Percentiles rank a stretch among this genome's conserved stretches.
phyloP scores from a whole-genome alignment of 2,888 invertebrate species.

The Macrophya alboannulata region DNA sequence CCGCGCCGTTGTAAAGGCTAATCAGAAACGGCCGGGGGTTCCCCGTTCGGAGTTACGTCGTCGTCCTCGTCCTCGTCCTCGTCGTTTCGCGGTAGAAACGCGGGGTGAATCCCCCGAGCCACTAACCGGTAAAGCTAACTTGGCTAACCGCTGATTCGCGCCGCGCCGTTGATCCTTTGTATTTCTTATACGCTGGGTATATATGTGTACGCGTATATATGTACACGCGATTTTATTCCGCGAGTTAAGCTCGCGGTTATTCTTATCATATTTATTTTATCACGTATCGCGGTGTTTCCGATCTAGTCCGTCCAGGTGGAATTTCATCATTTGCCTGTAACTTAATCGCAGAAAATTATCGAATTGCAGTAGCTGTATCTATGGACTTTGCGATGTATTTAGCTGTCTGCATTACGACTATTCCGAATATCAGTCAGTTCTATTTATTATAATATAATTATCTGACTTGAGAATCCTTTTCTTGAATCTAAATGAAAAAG shows the following conservation, averaged over 20 bases:
- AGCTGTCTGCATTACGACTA: too few species aligned
- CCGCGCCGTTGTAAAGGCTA: constrained; percentile 41
- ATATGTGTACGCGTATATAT: too few species aligned
- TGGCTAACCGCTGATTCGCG: constrained; percentile 22
- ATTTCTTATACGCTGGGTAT: constrained; percentile 3
- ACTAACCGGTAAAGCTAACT: constrained; percentile 35
- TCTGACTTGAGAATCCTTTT: background rate
- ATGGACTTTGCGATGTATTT: too few species aligned
- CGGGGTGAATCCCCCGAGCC: constrained; percentile 18
- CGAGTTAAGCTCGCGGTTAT: too few species aligned
- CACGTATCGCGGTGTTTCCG: background rate
- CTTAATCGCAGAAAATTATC: too few species aligned
- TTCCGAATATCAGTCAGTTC: too few species aligned
- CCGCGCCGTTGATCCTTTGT: constrained; percentile 1
- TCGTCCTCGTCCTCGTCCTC: background rate
- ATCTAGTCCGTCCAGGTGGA: too few species aligned
- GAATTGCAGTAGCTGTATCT: too few species aligned
- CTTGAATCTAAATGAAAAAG: background rate
- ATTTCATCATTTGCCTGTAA: too few species aligned
- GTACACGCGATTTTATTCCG: background rate
- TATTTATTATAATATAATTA: too few species aligned
- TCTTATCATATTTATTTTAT: background rate
- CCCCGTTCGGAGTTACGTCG: constrained; percentile 13
- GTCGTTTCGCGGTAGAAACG: background rate
- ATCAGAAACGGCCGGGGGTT: constrained; percentile 34